Base-by-base conservation (phyloP, 1,140 invertebrate species). In the Philopotamus ludificatus region DNA sequence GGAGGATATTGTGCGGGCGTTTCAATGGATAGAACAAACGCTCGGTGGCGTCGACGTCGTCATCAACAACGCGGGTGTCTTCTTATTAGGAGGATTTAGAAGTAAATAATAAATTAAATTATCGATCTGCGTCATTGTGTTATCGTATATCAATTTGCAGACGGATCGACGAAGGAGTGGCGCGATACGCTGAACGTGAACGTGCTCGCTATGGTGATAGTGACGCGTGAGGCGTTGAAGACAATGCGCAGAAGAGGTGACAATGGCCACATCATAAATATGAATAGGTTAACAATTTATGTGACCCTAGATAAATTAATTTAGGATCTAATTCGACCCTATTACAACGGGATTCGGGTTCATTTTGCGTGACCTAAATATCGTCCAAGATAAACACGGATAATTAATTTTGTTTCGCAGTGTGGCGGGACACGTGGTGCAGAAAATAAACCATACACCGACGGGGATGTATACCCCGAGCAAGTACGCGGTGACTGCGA, bases 401-500 rank as follows among this genome's bases (percentile, higher is more conserved):
- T 44, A 3, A 44, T 44, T 44, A 9, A 18, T 47, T 18, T 41
- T 44, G 1, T 16, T 23, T 44, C 34, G 9, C 41, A 60, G 57
- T 28, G 23, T 39, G n/a, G 21, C 42, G 8, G 57, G 57, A 26
- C 57, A 60, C 39, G 16, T 16, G n/a, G 21, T 47, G 15, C 42
- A 7, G 4, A 21, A 10, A 57, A 21, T 42, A 26, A 22, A 20
- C 12, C 1, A 26, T 26, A 9, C 8, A 26, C 41, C 23, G 2
- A 47, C 28, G 2, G 78, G 77, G 49, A 73, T 88, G 39, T 92
- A 92, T 73, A 63, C 81, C 0, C 82, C 85, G 10, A 85, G 84
- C 15, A 92, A 92, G 79, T 83, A 83, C 76, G 89, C 86, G 1
- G 74, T 91, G 1, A 88, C 83, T 1, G 86, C 84, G 0, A 75